Percentiles rank a stretch among this genome's conserved stretches.
Conservation (phyloP, 2,888 invertebrate species). For the Octonoba sinensis region DNA sequence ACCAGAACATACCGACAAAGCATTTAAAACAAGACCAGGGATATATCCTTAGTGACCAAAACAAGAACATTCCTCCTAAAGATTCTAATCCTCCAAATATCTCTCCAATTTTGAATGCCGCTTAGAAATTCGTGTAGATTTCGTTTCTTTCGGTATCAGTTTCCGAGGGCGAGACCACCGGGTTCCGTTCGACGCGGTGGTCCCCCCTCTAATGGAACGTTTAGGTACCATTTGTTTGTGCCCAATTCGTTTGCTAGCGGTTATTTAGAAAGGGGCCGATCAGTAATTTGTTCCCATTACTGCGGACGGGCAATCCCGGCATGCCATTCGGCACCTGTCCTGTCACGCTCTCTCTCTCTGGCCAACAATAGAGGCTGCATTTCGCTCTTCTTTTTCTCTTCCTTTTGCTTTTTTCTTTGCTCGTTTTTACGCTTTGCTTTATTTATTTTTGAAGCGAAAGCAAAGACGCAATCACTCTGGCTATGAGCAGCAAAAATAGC, state of each 20-base stretch:
- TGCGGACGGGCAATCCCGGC: slow-evolving; percentile 21
- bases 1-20: no score
- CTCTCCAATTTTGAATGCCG: no score
- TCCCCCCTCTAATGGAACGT: slow-evolving; percentile 54
- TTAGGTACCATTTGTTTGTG: slow-evolving; percentile 60
- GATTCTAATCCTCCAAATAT: no score
- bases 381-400: background rate
- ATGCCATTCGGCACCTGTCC: slow-evolving; percentile 51
- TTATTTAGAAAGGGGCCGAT: slow-evolving; percentile 42
- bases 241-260: slow-evolving; percentile 42
- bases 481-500: background rate
- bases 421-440: background rate
- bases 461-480: slow-evolving; percentile 16
- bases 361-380: slow-evolving; percentile 1
- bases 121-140: no score
- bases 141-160: background rate
- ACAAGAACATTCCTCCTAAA: no score
- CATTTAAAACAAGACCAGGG: no score
- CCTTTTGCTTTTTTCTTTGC: slow-evolving; percentile 1
- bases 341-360: slow-evolving; percentile 20
- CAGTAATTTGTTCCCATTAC: slow-evolving; percentile 56
- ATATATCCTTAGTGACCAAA: no score
- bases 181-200: slow-evolving; percentile 35
- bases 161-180: slow-evolving; percentile 36
- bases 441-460: slow-evolving; percentile 1